These are phyloP conservation scores for Rhyacichthys aspro DNA, from an alignment of 2,797 vertebrate genomes.

Conservation along the genomic window DNA sequence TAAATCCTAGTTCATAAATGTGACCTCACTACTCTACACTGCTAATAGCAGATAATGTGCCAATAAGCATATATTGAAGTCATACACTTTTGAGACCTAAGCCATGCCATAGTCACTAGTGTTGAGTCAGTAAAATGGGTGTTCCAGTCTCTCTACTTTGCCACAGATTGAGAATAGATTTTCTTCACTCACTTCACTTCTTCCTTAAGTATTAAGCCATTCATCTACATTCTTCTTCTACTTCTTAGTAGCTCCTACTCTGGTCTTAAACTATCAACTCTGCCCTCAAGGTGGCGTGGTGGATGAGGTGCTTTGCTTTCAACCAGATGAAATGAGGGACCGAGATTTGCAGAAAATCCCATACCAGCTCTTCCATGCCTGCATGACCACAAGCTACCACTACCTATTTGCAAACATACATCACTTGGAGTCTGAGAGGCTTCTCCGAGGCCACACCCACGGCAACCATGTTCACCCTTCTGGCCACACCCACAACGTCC, in stretches of 20 bases:
- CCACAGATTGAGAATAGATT: too few species aligned
- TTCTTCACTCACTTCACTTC: too few species aligned
- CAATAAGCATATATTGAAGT: slow-evolving; percentile 15
- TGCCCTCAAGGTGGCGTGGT: slow-evolving; percentile 84
- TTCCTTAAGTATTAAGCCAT: background rate
- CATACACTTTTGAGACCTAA: background rate
- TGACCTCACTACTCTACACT: slow-evolving; percentile 17
- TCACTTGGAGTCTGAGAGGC: slow-evolving; percentile 76
- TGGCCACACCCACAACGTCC: slow-evolving; percentile 66
- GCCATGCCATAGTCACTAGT: too few species aligned
- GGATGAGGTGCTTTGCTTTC: slow-evolving; percentile 85
- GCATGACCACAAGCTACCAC: slow-evolving; percentile 83
- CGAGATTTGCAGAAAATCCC: slow-evolving; percentile 90
- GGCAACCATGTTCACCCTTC: slow-evolving; percentile 76
- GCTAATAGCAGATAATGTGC: slow-evolving; percentile 16
- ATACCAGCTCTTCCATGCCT: slow-evolving; percentile 90
- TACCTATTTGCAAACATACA: slow-evolving; percentile 79
- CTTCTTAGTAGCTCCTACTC: background rate
- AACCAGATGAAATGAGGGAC: slow-evolving; percentile 87
- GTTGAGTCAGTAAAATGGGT: too few species aligned
- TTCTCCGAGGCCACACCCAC: slow-evolving; percentile 65
- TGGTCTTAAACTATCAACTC: slow-evolving; percentile 24
- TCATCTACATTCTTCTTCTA: background rate
- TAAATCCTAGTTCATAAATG: slow-evolving; percentile 11
- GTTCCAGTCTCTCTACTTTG: too few species aligned